Evolutionary conservation across 2,888 invertebrate genomes (phyloP).

Genomic region (Xiphydria camelus): DNA sequence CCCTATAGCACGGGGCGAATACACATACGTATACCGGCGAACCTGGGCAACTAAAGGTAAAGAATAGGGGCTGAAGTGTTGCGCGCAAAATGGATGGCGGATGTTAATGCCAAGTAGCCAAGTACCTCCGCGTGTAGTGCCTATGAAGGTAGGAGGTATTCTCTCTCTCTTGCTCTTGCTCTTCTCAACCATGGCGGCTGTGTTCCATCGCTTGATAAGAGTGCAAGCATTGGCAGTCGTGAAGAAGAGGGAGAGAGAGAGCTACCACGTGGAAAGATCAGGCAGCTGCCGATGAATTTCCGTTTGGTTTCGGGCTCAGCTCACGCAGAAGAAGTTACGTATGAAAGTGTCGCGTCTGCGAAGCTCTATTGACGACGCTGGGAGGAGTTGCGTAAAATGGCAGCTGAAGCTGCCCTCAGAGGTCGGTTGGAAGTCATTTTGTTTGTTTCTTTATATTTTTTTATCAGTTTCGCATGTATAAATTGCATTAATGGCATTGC

Average conservation of each 20-base stretch:
- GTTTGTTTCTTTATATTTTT: no score
- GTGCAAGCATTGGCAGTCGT: constrained; percentile 5
- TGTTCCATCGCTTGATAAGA: constrained; percentile 24
- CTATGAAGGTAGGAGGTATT: constrained; percentile 27
- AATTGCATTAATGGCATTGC: no score
- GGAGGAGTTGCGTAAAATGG: no score
- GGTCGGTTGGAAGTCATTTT: no score
- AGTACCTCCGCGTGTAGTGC: no score
- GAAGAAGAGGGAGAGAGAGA: constrained; percentile 5
- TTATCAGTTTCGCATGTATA: no score
- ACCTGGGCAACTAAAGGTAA: constrained; percentile 30
- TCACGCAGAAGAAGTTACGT: no score
- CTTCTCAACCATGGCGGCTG: background rate
- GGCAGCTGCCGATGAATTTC: constrained; percentile 38
- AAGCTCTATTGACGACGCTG: background rate
- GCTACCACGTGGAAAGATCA: constrained; percentile 36
- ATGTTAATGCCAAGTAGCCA: constrained; percentile 46
- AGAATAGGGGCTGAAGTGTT: constrained; percentile 34
- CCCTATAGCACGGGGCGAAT: background rate
- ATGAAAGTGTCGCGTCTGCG: no score
- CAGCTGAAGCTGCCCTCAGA: no score
- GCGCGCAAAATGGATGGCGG: constrained; percentile 42
- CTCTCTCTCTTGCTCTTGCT: constrained; percentile 9
- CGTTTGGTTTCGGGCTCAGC: constrained; percentile 11
- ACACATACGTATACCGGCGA: constrained; percentile 12